A percentile compares a stretch with the other conserved stretches of the same genome.
These are phyloP conservation scores for Propsilocerus akamusi DNA, from an alignment of 1,140 invertebrate genomes.

Conservation along the genomic window DNA sequence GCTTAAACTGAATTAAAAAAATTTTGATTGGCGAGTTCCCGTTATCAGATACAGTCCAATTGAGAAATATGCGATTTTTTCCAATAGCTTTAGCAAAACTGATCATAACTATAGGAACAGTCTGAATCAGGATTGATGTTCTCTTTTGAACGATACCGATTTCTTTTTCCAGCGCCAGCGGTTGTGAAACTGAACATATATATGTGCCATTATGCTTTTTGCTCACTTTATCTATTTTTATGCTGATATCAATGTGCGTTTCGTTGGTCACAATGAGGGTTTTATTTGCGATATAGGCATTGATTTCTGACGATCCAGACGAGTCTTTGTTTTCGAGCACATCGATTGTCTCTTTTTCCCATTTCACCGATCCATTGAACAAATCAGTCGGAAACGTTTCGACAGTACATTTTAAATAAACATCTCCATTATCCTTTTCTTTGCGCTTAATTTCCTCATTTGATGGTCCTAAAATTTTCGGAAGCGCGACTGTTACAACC, in stretches of 20 bases:
- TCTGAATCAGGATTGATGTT: conserved; percentile 37
- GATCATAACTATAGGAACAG: conserved; percentile 47
- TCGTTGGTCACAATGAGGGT: conserved; percentile 27
- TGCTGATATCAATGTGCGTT: conserved; percentile 30
- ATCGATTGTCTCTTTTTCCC: conserved; percentile 34
- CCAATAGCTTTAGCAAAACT: conserved; percentile 58
- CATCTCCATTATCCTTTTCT: conserved; percentile 27
- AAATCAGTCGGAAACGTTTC: conserved; percentile 35
- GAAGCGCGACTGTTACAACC: conserved; percentile 24
- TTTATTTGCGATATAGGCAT: conserved; percentile 9
- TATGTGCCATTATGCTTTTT: conserved; percentile 51
- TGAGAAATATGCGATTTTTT: conserved; percentile 50
- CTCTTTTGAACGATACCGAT: conserved; percentile 11
- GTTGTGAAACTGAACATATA: conserved; percentile 25
- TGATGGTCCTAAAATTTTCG: conserved; percentile 23
- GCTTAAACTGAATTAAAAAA: conserved; percentile 42
- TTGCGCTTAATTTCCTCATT: conserved; percentile 24
- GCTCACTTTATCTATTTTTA: conserved; percentile 31
- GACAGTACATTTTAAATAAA: conserved; percentile 31
- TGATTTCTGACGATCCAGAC: conserved; percentile 15
- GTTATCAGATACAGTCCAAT: conserved; percentile 55
- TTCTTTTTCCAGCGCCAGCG: conserved; percentile 9
- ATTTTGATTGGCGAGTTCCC: conserved; percentile 49
- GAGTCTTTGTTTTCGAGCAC: conserved; percentile 24
- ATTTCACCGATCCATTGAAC: conserved; percentile 24